Evolutionary conservation across 1,140 invertebrate genomes (phyloP).

Genomic region (Uloborus diversus): DNA sequence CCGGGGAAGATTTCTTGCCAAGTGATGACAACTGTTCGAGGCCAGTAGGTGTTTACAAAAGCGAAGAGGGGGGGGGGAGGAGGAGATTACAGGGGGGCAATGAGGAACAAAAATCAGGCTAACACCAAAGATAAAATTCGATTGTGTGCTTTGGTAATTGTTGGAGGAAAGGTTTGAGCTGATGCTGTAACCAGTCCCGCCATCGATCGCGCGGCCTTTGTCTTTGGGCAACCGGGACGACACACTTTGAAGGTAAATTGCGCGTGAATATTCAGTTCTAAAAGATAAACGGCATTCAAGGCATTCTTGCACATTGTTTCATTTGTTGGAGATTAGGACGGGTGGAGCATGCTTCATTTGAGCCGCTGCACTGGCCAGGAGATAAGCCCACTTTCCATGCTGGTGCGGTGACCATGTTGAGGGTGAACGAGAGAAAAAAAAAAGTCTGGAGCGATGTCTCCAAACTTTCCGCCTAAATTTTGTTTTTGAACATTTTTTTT

Average conservation of each 20-base stretch:
- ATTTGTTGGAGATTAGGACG: constrained; percentile 40
- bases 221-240: constrained; percentile 36
- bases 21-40: constrained; percentile 25
- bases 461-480: background rate
- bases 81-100: background rate
- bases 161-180: background rate
- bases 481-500: background rate
- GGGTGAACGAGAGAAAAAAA: background rate
- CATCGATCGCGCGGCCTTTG: constrained; percentile 29
- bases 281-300: constrained; percentile 29
- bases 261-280: constrained; percentile 43
- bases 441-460: background rate
- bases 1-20: constrained; percentile 23
- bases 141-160: constrained; percentile 47
- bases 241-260: constrained; percentile 55
- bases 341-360: constrained; percentile 38
- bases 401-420: constrained; percentile 10
- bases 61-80: background rate
- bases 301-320: constrained; percentile 52
- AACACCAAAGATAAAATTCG: constrained; percentile 50
- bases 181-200: background rate
- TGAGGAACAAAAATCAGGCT: constrained; percentile 35
- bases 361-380: background rate
- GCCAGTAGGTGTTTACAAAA: constrained; percentile 36
- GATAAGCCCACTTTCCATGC: background rate